Evolutionary conservation across 2,888 invertebrate genomes (phyloP).

Genomic region (Parnassius apollo): DNA sequence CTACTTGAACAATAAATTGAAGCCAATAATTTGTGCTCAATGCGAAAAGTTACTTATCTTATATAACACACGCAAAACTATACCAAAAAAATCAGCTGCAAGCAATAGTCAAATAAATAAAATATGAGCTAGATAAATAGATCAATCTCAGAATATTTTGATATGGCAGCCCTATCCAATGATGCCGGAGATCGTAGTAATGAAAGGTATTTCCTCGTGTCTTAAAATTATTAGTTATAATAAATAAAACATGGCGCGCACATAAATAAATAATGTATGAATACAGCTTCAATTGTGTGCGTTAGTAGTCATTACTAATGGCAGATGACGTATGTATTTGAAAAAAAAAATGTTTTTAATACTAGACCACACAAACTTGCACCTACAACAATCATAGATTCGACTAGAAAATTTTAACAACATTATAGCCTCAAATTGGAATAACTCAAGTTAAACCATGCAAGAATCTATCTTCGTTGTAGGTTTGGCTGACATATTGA

Average conservation of each 20-base stretch:
- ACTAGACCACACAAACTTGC: slow-evolving; percentile 32
- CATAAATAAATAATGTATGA: slow-evolving; percentile 7
- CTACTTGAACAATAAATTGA: too few species aligned
- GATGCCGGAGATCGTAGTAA: too few species aligned
- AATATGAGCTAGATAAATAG: too few species aligned
- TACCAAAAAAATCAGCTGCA: too few species aligned
- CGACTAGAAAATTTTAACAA: slow-evolving; percentile 47
- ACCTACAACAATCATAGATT: slow-evolving; percentile 45
- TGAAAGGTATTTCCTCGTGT: not conserved
- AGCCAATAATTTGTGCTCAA: too few species aligned
- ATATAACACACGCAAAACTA: too few species aligned
- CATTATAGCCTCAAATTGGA: slow-evolving; percentile 47
- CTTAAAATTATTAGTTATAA: slow-evolving; percentile 2
- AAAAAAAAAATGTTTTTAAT: slow-evolving; percentile 9
- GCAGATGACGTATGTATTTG: slow-evolving; percentile 40
- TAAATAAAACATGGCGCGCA: slow-evolving; percentile 5
- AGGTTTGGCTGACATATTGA: slow-evolving; percentile 41
- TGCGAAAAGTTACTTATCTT: too few species aligned
- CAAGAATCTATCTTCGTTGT: slow-evolving; percentile 43
- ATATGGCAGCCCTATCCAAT: too few species aligned
- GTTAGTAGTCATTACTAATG: slow-evolving; percentile 42
- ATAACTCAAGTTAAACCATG: slow-evolving; percentile 27
- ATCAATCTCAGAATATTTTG: too few species aligned
- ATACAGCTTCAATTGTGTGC: slow-evolving; percentile 39
- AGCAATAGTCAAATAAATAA: too few species aligned